These are phyloP conservation scores for Manis crassicaudata DNA, from an alignment of 2,797 vertebrate species.

Conservation along the genomic window DNA sequence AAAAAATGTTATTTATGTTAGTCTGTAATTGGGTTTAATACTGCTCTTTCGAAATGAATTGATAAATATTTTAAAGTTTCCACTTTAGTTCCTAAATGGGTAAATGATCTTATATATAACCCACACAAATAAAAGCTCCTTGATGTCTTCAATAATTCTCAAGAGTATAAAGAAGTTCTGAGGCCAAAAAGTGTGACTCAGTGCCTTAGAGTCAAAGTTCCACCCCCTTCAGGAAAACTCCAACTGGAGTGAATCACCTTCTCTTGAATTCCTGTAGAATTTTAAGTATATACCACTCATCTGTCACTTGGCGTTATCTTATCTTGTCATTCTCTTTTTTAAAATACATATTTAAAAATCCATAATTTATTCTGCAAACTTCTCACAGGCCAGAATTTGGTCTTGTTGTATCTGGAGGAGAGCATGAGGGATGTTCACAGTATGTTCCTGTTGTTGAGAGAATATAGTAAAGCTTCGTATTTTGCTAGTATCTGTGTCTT, in stretches of 20 bases:
- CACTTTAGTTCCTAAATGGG: not conserved
- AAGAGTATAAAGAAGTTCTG: not conserved
- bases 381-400: not conserved
- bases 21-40: not conserved
- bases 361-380: not conserved
- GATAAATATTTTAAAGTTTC: not conserved
- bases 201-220: not conserved
- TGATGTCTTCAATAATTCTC: not conserved
- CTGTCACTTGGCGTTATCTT: not conserved
- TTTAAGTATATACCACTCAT: not conserved
- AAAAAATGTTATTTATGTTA: not conserved
- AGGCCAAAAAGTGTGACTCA: not conserved
- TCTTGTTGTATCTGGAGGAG: not conserved
- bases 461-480: not conserved
- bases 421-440: not conserved
- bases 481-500: not conserved
- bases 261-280: not conserved
- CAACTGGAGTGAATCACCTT: not conserved
- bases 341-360: not conserved
- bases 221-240: not conserved
- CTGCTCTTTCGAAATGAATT: not conserved
- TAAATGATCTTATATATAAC: not conserved
- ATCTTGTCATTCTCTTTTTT: not conserved
- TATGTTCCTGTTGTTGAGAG: not conserved
- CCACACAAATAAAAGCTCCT: not conserved